Conservation (phyloP, 2,797 vertebrate species). For the Carapus acus region DNA sequence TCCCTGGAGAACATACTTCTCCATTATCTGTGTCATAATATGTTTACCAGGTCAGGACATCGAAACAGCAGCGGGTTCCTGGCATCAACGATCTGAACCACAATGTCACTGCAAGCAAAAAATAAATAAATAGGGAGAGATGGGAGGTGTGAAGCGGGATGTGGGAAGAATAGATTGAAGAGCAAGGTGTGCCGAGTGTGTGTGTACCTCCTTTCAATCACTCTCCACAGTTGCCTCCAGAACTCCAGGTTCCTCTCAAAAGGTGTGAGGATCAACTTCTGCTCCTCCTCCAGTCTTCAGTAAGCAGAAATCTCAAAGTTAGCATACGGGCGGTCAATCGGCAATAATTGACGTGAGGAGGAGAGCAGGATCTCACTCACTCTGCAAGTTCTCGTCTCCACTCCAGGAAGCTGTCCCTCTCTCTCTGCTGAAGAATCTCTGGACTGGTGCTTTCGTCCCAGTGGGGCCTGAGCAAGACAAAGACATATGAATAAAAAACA, state of each 20-base stretch:
- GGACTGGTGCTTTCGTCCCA: slow-evolving; percentile 88
- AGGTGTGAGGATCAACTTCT: slow-evolving; percentile 89
- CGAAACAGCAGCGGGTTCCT: slow-evolving; percentile 93
- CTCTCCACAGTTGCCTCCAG: slow-evolving; percentile 98
- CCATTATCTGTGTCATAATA: too few relatives aligned
- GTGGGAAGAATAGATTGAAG: background rate
- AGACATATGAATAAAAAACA: slow-evolving; percentile 9
- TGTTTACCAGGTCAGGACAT: slow-evolving; percentile 89
- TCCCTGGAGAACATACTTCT: too few relatives aligned
- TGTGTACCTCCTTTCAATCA: slow-evolving; percentile 91
- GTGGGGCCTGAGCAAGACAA: slow-evolving; percentile 68
- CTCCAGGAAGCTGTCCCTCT: slow-evolving; percentile 86
- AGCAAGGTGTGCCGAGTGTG: too few relatives aligned
- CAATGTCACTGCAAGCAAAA: slow-evolving; percentile 91
- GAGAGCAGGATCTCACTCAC: slow-evolving; percentile 62
- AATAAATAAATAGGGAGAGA: too few relatives aligned
- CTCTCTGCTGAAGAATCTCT: slow-evolving; percentile 80
- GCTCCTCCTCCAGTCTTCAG: slow-evolving; percentile 88
- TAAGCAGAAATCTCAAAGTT: background rate
- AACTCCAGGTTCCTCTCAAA: slow-evolving; percentile 97
- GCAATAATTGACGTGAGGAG: too few relatives aligned
- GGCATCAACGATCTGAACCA: slow-evolving; percentile 95
- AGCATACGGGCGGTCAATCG: too few relatives aligned
- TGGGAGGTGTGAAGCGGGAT: slow-evolving; percentile 12
- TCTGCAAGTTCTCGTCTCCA: slow-evolving; percentile 88